Percentiles rank a stretch among this genome's conserved stretches.
These are phyloP conservation scores for Macrobrachium nipponense DNA, from an alignment of 1,140 invertebrate genomes.

Conservation along the genomic window DNA sequence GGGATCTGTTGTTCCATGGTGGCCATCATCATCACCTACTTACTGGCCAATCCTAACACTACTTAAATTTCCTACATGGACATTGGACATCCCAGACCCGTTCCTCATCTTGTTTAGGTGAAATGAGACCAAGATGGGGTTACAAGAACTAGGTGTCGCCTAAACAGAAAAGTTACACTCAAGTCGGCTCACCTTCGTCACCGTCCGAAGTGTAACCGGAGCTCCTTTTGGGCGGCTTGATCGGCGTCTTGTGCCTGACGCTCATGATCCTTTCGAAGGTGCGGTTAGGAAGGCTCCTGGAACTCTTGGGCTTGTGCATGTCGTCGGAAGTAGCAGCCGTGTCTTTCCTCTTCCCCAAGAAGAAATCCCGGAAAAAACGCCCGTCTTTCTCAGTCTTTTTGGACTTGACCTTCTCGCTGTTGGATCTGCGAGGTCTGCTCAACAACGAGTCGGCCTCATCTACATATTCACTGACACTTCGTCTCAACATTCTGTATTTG, in stretches of 20 bases:
- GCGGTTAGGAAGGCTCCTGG: neutral
- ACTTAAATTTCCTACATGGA: too few relatives aligned
- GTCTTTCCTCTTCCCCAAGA: slow-evolving; percentile 4
- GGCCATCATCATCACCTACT: too few relatives aligned
- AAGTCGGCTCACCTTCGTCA: slow-evolving; percentile 15
- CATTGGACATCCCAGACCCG: too few relatives aligned
- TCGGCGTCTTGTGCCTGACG: neutral
- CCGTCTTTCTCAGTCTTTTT: neutral
- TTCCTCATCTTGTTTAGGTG: too few relatives aligned
- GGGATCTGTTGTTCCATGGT: too few relatives aligned
- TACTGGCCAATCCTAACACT: too few relatives aligned
- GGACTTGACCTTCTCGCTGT: neutral
- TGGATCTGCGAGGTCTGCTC: neutral
- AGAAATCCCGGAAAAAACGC: neutral
- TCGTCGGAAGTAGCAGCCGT: too few relatives aligned
- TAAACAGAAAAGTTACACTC: too few relatives aligned
- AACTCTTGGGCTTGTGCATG: neutral
- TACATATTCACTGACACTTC: slow-evolving; percentile 21
- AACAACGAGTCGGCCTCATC: too few relatives aligned
- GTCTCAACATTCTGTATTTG: neutral
- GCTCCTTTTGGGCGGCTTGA: neutral
- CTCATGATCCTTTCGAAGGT: slow-evolving; percentile 15
- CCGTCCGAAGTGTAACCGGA: neutral
- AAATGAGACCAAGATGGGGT: too few relatives aligned
- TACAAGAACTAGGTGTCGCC: too few relatives aligned